phyloP scores from a whole-genome alignment of 1,140 invertebrate species.

The Drosophila pseudoananassae region DNA sequence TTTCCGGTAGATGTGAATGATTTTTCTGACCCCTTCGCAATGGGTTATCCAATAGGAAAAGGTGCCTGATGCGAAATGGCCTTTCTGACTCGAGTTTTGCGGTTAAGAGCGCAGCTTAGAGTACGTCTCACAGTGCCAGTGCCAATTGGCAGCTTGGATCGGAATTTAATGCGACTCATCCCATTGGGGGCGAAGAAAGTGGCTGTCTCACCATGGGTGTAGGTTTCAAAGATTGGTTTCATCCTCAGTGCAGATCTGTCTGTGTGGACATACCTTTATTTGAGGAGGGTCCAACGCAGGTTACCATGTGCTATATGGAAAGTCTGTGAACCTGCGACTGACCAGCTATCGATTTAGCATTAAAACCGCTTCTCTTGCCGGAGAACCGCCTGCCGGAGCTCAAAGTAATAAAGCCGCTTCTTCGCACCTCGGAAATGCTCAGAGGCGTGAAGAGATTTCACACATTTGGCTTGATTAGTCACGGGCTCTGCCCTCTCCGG shows the following conservation, averaged over 20 bases:
- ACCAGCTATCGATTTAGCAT: conserved; percentile 35
- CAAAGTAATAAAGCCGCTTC: background rate
- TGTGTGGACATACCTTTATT: no score
- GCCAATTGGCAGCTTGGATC: no score
- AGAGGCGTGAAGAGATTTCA: conserved; percentile 53
- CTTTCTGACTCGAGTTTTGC: conserved; percentile 4
- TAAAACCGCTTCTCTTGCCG: conserved; percentile 40
- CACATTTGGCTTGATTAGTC: conserved; percentile 76
- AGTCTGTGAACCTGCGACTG: background rate
- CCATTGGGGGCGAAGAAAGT: no score
- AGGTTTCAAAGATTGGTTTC: no score
- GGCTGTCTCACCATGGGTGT: no score
- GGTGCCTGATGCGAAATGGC: conserved; percentile 60
- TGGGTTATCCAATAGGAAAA: conserved; percentile 14
- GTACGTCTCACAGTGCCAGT: background rate
- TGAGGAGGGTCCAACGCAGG: no score
- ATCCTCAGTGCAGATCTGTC: no score
- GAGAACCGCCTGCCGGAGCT: background rate
- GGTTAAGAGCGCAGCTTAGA: conserved; percentile 3
- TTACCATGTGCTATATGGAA: no score
- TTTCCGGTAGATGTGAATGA: conserved; percentile 82
- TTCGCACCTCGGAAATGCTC: conserved; percentile 26
- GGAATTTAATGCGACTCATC: no score
- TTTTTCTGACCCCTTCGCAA: conserved; percentile 32
- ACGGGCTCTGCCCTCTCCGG: conserved; percentile 29